Percentiles rank a stretch among this genome's conserved stretches.
phyloP scores from a whole-genome alignment of 2,888 invertebrate species.

The Nematopogon swammerdamellus region DNA sequence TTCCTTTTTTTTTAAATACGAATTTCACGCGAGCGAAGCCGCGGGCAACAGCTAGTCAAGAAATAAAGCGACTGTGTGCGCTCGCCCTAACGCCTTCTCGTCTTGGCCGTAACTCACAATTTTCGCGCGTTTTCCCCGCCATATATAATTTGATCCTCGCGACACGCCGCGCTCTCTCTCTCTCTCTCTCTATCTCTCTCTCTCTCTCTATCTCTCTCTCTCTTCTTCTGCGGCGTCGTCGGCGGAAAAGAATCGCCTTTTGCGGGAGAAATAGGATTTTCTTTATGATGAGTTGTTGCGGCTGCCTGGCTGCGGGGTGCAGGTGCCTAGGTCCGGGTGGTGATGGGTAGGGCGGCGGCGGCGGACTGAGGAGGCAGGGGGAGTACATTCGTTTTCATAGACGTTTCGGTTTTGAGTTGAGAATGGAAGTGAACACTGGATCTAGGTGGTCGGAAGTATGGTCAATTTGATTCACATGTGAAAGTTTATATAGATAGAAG shows the following conservation, averaged over 20 bases:
- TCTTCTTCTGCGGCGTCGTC: no score
- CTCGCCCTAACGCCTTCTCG: slow-evolving; percentile 7
- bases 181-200: no score
- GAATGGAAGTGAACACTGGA: no score
- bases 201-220: no score
- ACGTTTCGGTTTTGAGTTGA: background rate
- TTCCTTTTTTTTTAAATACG: no score
- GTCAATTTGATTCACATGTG: no score
- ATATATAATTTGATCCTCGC: slow-evolving; percentile 29
- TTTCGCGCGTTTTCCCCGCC: slow-evolving; percentile 33
- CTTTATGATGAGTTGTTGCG: background rate
- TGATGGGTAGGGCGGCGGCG: background rate
- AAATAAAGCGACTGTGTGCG: no score
- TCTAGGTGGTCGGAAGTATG: no score
- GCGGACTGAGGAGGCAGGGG: background rate
- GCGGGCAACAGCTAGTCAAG: no score
- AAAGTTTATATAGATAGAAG: no score
- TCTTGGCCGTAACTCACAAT: slow-evolving; percentile 36
- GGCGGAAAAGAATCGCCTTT: background rate
- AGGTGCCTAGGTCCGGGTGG: background rate
- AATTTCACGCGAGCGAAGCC: no score
- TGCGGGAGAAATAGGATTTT: background rate
- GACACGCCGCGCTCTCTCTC: slow-evolving; percentile 3
- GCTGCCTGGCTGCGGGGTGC: background rate
- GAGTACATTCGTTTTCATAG: background rate